These are phyloP conservation scores for Psilopsiagon aurifrons DNA, from an alignment of 2,113 vertebrate species.

Conservation along the genomic window DNA sequence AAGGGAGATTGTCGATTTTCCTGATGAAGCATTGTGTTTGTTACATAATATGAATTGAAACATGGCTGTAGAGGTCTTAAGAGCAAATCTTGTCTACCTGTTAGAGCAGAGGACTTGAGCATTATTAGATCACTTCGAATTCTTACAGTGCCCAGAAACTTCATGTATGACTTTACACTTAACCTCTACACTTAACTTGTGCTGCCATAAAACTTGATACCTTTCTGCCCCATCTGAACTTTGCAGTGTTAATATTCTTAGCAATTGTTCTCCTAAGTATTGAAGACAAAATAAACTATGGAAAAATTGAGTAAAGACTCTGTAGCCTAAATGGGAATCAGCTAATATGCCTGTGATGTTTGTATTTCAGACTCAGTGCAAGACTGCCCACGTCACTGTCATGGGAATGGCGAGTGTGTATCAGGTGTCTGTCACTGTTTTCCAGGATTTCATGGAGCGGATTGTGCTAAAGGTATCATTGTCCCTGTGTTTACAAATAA, in stretches of 20 bases:
- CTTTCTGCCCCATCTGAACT: not conserved
- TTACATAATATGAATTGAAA: not conserved
- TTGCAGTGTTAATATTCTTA: not conserved
- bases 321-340: not conserved
- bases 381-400: conserved; percentile 96
- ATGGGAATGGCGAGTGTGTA: conserved; percentile 97
- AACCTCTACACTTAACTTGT: not conserved
- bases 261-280: not conserved
- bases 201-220: not conserved
- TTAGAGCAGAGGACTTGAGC: not conserved
- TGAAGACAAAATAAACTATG: not conserved
- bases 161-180: rapidly evolving
- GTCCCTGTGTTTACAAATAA: not conserved
- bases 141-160: not conserved
- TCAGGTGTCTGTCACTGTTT: conserved; percentile 98
- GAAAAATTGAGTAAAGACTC: not conserved
- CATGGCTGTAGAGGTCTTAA: not conserved
- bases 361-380: conserved; percentile 92
- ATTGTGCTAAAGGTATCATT: conserved; percentile 95
- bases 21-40: not conserved
- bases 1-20: not conserved
- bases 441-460: conserved; percentile 95
- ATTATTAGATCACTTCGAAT: not conserved
- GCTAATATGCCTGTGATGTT: not conserved
- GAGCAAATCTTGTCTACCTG: not conserved